A percentile compares a stretch with the other conserved stretches of the same genome.
phyloP scores from a whole-genome alignment of 1,140 invertebrate species.

The Macrocentrus cingulum region DNA sequence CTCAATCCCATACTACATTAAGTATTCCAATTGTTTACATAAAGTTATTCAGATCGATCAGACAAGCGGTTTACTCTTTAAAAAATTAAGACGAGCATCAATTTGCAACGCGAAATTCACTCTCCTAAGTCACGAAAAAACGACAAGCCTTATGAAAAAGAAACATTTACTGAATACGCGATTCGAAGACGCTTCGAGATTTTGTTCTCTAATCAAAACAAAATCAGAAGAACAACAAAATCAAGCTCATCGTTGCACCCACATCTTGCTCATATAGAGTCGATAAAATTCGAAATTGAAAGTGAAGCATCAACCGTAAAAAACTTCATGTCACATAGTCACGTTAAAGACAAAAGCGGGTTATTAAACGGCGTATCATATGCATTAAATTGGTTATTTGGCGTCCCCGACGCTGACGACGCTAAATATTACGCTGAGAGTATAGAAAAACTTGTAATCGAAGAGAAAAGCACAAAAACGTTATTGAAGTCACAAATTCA shows the following conservation, averaged over 20 bases:
- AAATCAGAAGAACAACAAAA: too few relatives aligned
- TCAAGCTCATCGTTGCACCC: too few relatives aligned
- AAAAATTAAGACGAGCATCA: too few relatives aligned
- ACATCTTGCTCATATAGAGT: too few relatives aligned
- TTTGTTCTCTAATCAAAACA: too few relatives aligned
- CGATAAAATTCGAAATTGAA: conserved; percentile 25
- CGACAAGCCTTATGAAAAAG: too few relatives aligned
- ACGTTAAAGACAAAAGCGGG: conserved; percentile 27
- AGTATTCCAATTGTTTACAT: neutral
- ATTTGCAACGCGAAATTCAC: too few relatives aligned
- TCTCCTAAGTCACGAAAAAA: too few relatives aligned
- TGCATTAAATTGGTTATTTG: conserved; percentile 44
- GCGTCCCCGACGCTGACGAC: conserved; percentile 37
- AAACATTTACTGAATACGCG: too few relatives aligned
- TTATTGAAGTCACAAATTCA: conserved; percentile 31
- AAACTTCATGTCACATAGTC: conserved; percentile 26
- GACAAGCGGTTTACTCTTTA: too few relatives aligned
- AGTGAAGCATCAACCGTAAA: conserved; percentile 26
- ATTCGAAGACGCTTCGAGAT: too few relatives aligned
- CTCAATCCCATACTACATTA: neutral
- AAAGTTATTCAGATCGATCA: too few relatives aligned
- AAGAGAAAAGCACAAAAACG: conserved; percentile 30
- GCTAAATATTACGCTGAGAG: conserved; percentile 37
- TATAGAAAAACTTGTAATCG: conserved; percentile 30
- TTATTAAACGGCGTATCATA: conserved; percentile 38